phyloP scores from a whole-genome alignment of 2,888 invertebrate species.

The Ochlodes sylvanus region DNA sequence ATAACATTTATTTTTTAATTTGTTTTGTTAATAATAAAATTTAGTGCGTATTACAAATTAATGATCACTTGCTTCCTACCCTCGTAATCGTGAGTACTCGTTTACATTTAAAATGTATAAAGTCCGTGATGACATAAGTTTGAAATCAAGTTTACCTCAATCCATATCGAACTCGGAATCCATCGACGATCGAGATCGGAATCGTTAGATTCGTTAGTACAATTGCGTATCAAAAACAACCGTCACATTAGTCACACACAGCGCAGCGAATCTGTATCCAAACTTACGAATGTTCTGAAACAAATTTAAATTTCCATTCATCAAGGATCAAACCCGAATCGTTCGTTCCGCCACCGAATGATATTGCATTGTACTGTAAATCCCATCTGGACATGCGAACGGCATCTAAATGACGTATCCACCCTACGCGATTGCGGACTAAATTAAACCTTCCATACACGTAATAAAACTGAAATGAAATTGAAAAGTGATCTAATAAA shows the following conservation, averaged over 20 bases:
- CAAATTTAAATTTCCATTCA: constrained; percentile 74
- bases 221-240: constrained; percentile 1
- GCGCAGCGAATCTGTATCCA: constrained; percentile 27
- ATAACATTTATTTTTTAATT: no score
- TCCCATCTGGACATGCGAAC: constrained; percentile 54
- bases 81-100: no score
- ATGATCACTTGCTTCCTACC: no score
- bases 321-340: constrained; percentile 70
- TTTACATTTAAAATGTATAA: no score
- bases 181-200: no score
- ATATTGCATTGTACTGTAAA: constrained; percentile 69
- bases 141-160: no score
- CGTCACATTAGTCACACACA: constrained; percentile 28
- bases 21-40: no score
- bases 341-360: constrained; percentile 69
- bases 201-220: no score
- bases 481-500: constrained; percentile 6
- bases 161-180: no score
- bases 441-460: constrained; percentile 42
- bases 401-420: constrained; percentile 40
- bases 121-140: no score
- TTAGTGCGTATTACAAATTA: no score
- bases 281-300: constrained; percentile 56
- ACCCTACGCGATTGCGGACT: neutral
- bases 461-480: constrained; percentile 38